phyloP scores from a whole-genome alignment of 35 echinoderm and acorn worm species.

The Ophioderma brevispina region DNA sequence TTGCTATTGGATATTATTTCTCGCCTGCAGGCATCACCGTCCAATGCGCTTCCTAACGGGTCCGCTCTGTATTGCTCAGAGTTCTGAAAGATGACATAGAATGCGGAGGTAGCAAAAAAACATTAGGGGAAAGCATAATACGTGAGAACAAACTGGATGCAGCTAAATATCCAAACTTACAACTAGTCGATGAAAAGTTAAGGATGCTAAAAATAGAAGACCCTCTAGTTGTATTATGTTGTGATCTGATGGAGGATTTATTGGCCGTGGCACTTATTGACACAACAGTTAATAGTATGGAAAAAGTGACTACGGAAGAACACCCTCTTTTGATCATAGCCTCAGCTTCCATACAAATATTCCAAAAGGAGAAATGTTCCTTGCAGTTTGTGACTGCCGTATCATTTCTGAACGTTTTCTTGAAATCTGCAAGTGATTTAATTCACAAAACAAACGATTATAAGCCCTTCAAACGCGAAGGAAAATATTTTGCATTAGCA shows the following conservation, averaged over 20 bases:
- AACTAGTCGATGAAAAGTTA: neutral
- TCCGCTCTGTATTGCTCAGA: neutral
- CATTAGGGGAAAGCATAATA: neutral
- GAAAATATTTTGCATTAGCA: neutral
- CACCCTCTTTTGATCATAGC: no score
- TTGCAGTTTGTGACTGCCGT: neutral
- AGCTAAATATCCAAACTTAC: neutral
- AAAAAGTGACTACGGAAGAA: no score
- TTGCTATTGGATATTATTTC: no score
- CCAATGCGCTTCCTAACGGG: no score
- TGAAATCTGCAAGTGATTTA: neutral
- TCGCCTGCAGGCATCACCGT: no score
- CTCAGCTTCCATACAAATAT: no score
- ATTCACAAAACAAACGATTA: neutral
- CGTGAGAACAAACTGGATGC: neutral
- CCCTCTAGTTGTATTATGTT: constrained; percentile 9
- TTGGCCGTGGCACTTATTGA: no score
- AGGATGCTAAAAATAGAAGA: neutral
- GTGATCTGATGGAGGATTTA: constrained; percentile 37
- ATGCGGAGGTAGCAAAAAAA: no score
- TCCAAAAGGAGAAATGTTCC: no score
- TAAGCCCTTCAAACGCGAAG: neutral
- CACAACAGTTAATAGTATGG: no score
- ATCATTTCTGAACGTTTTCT: neutral
- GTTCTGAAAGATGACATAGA: constrained; percentile 26